Percentiles rank a stretch among this genome's conserved stretches.
These are phyloP conservation scores for Tamandua tetradactyla DNA, from an alignment of 2,797 vertebrate genomes.

Conservation along the genomic window DNA sequence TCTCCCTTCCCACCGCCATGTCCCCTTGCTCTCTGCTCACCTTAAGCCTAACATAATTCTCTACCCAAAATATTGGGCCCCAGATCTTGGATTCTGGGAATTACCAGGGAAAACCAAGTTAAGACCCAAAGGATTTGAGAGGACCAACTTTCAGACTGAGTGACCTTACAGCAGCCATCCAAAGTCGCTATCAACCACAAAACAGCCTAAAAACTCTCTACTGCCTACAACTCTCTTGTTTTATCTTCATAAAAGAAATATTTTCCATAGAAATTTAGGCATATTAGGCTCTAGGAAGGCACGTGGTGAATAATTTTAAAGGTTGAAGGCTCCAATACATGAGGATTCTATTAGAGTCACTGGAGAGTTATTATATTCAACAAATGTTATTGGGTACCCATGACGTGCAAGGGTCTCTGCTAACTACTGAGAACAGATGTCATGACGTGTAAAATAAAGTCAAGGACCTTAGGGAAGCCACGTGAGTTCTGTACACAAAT, in stretches of 20 bases:
- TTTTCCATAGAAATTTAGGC: background rate
- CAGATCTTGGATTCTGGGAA: background rate
- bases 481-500: background rate
- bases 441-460: background rate
- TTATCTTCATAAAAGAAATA: conserved; percentile 20
- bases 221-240: background rate
- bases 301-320: background rate
- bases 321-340: background rate
- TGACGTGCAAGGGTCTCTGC: background rate
- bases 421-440: background rate
- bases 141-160: background rate
- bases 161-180: background rate
- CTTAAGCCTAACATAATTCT: background rate
- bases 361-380: background rate
- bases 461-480: background rate
- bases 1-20: background rate
- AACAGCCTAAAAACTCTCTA: background rate
- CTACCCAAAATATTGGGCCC: too few species aligned
- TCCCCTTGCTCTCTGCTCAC: background rate
- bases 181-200: background rate
- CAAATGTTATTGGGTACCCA: background rate
- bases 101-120: background rate
- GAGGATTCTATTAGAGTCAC: background rate
- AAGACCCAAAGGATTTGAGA: background rate
- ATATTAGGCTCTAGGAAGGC: background rate